Conservation (phyloP, 2,797 vertebrate genomes). For the Schizopygopsis malacanthus region DNA sequence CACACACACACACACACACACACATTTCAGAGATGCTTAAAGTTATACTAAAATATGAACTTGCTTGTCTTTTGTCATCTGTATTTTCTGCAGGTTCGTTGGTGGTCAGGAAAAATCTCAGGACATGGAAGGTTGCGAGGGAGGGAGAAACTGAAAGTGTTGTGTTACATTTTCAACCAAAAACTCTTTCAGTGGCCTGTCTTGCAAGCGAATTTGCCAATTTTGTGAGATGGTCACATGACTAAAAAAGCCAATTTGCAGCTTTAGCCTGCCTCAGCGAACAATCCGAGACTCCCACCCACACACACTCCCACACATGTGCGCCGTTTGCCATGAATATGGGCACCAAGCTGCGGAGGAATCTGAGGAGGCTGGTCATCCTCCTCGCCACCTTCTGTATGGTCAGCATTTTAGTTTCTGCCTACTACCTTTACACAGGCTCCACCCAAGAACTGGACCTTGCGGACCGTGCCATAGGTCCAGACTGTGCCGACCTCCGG, state of each 20-base stretch:
- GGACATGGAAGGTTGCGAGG: slow-evolving; percentile 50
- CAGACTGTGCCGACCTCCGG: slow-evolving; percentile 85
- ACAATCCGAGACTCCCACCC: slow-evolving; percentile 61
- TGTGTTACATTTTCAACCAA: slow-evolving; percentile 19
- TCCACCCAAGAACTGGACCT: slow-evolving; percentile 90
- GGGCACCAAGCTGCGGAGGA: slow-evolving; percentile 82
- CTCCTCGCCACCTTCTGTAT: slow-evolving; percentile 92
- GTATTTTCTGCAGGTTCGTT: slow-evolving; percentile 44
- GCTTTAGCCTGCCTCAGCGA: slow-evolving; percentile 68
- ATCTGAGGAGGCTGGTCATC: slow-evolving; percentile 88
- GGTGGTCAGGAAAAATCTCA: slow-evolving; percentile 23
- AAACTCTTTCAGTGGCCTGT: slow-evolving; percentile 46
- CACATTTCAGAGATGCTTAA: slow-evolving; percentile 26
- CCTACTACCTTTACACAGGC: slow-evolving; percentile 92
- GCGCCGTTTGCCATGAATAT: slow-evolving; percentile 86
- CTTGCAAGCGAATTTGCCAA: slow-evolving; percentile 59
- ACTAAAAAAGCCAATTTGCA: slow-evolving; percentile 70
- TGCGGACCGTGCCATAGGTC: slow-evolving; percentile 81
- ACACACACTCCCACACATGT: slow-evolving; percentile 62
- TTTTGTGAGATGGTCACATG: slow-evolving; percentile 98
- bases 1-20: slow-evolving; percentile 36
- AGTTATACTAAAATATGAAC: slow-evolving; percentile 47
- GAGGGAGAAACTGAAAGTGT: neutral
- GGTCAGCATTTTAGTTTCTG: slow-evolving; percentile 90
- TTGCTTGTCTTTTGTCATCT: slow-evolving; percentile 67